These are phyloP conservation scores for Aptenodytes patagonicus DNA, from an alignment of 2,113 vertebrate genomes.

Conservation along the genomic window DNA sequence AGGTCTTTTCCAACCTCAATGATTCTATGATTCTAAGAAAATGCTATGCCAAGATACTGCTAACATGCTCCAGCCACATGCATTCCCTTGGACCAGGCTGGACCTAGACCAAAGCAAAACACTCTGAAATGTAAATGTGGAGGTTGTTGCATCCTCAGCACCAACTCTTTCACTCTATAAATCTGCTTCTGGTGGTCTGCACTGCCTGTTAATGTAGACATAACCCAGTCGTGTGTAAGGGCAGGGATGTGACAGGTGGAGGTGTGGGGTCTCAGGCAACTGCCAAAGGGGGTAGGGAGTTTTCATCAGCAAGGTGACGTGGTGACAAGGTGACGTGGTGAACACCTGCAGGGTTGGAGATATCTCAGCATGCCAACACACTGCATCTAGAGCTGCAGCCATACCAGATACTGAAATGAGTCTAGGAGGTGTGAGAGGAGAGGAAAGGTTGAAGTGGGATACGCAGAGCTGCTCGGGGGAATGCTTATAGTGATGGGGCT, in stretches of 20 bases:
- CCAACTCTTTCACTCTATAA: background rate
- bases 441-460: background rate
- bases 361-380: background rate
- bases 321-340: fast-evolving
- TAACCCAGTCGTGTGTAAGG: background rate
- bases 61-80: background rate
- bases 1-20: no score
- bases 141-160: background rate
- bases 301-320: fast-evolving
- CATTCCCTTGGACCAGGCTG: background rate
- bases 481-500: background rate
- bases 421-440: background rate
- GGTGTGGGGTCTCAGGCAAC: background rate
- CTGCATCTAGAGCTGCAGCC: background rate
- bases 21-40: no score
- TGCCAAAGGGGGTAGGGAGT: background rate
- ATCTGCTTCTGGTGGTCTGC: background rate
- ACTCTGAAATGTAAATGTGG: background rate
- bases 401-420: background rate
- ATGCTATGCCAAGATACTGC: background rate
- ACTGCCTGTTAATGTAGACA: background rate
- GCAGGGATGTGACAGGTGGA: background rate
- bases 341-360: background rate
- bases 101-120: background rate
- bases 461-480: background rate